Evolutionary conservation across 2,113 vertebrate species (phyloP), one percentile per base, ranked within the genome.

Genomic region (Gallinago undulata): DNA sequence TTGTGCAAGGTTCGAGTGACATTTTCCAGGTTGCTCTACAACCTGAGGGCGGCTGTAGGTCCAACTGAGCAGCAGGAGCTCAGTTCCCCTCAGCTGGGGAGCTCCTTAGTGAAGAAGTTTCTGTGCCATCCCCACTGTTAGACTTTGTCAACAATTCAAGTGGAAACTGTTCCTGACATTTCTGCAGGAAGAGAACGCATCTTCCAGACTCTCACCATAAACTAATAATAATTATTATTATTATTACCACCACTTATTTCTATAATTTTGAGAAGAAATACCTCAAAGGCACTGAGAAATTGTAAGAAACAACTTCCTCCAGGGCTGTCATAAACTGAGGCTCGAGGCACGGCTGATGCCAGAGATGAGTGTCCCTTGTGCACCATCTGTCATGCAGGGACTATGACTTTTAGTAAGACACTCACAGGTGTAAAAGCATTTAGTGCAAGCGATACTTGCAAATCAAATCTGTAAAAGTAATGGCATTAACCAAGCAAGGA

Each of bases 11-110:
- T 9, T 77, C 35, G 35, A 70, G 13, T 19, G 14, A 51, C 18
- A 35, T 10, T n/a, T 73, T 70, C n/a, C 22, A 39, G 13, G 35
- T 7, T 78, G 60, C 37, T 56, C 60, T 59, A 24, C 33, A 63
- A 1, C 73, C 39, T 7, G 17, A 77, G n/a, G 28, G 56, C 57
- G 55, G 28, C 37, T 0, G 0, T 0, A 62, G 18, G n/a, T 45
- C 10, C 28, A 16, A 7, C 16, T 27, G 74, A 82, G 73, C 37
- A 77, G 72, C 35, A 74, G 25, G 73, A 84, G 43, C 37, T 23
- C 41, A 13, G 19, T 73, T 82, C 63, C 47, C 23, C 33, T 13
- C 12, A 57, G n/a, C 67, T 73, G 59, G 10, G 47, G 47, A 48
- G 11, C 47, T 48, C 47, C 64, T 59, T 41, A 47, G 25, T 7